Evolutionary conservation across 1,140 invertebrate genomes (phyloP).

Genomic region (Drosophila mauritiana): DNA sequence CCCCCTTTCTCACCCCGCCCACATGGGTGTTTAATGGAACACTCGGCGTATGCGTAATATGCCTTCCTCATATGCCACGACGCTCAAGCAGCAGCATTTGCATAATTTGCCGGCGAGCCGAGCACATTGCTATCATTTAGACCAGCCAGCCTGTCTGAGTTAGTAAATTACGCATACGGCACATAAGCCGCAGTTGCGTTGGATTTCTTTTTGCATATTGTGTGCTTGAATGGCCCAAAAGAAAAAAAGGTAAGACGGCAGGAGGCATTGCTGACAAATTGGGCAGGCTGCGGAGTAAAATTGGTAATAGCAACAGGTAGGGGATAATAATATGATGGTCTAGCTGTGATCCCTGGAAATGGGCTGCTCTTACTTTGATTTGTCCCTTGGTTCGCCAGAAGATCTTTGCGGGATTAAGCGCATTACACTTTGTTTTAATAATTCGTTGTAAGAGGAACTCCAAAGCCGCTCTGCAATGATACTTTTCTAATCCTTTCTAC

Average conservation of each 20-base stretch:
- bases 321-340: constrained; percentile 27
- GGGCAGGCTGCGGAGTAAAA: constrained; percentile 13
- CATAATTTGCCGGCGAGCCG: constrained; percentile 66
- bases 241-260: not conserved
- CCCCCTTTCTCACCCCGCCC: constrained; percentile 3
- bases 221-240: not conserved
- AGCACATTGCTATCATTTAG: constrained; percentile 75
- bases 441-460: not conserved
- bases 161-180: constrained; percentile 78
- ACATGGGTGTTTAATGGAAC: constrained; percentile 68
- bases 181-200: constrained; percentile 55
- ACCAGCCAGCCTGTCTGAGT: constrained; percentile 66
- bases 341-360: constrained; percentile 4
- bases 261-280: no score
- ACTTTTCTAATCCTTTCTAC: not conserved
- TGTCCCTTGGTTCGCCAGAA: not conserved
- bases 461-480: not conserved
- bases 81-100: constrained; percentile 47
- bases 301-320: constrained; percentile 36
- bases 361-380: constrained; percentile 1
- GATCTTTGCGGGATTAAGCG: not conserved
- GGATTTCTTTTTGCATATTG: constrained; percentile 8
- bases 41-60: constrained; percentile 78
- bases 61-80: constrained; percentile 66
- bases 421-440: not conserved